These are phyloP conservation scores for Augochlora pura DNA, from an alignment of 1,140 invertebrate genomes.

Conservation along the genomic window DNA sequence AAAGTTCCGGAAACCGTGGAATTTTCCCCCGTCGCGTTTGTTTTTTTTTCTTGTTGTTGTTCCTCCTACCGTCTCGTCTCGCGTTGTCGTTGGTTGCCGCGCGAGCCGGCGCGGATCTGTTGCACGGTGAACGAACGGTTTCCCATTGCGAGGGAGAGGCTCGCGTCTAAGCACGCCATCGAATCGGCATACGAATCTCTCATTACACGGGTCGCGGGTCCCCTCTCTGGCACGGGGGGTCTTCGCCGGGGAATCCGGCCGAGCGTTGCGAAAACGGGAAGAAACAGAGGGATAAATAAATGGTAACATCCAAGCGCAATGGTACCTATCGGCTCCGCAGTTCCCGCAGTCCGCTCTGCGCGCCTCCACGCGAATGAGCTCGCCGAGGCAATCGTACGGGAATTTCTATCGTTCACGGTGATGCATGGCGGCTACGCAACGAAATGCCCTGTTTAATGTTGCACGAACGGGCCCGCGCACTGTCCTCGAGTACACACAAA, in stretches of 20 bases:
- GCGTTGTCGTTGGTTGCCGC: not conserved
- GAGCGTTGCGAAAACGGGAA: slow-evolving; percentile 17
- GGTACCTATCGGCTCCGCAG: slow-evolving; percentile 1
- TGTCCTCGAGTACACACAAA: not conserved
- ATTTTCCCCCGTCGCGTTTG: slow-evolving; percentile 9
- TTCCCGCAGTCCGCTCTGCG: not conserved
- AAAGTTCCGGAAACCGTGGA: slow-evolving; percentile 19
- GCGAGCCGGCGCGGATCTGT: not conserved
- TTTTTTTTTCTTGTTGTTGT: no score
- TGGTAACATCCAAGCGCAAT: not conserved
- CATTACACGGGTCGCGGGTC: slow-evolving; percentile 23
- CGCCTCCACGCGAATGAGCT: not conserved
- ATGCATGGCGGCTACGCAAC: not conserved
- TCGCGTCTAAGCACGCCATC: slow-evolving; percentile 17
- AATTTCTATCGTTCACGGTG: slow-evolving; percentile 17
- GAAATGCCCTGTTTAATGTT: not conserved
- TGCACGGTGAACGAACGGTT: not conserved
- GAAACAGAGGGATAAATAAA: slow-evolving; percentile 35
- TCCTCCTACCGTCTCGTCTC: no score
- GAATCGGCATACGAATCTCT: slow-evolving; percentile 38
- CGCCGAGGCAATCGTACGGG: slow-evolving; percentile 8
- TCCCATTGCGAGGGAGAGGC: not conserved
- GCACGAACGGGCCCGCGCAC: not conserved
- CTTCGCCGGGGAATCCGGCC: not conserved
- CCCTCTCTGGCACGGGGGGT: no score